These are phyloP conservation scores for Caenorhabditis parvicauda DNA, from an alignment of 2,888 invertebrate genomes.

Conservation along the genomic window DNA sequence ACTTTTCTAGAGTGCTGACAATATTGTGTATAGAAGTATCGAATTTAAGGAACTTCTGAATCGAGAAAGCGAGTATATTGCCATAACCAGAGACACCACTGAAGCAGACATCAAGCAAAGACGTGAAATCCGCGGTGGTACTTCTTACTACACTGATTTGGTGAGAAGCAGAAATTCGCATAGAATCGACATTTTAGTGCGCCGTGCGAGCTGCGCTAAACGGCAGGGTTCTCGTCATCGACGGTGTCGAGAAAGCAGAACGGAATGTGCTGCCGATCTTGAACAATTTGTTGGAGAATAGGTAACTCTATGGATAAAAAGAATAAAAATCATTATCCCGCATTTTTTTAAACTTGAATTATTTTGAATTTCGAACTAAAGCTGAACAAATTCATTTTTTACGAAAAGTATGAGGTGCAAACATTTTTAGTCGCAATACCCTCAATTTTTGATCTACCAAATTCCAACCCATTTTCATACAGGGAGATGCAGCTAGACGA, in stretches of 20 bases:
- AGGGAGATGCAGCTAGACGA: constrained; percentile 96
- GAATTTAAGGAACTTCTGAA: constrained; percentile 74
- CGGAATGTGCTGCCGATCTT: constrained; percentile 91
- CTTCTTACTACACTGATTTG: constrained; percentile 89
- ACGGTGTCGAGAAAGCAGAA: constrained; percentile 96
- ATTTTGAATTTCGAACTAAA: too few relatives aligned
- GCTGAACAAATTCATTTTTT: not conserved
- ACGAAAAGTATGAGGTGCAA: constrained; percentile 80
- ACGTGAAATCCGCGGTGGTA: constrained; percentile 82
- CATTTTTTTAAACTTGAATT: too few relatives aligned
- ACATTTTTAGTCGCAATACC: constrained; percentile 65
- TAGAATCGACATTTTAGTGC: constrained; percentile 69
- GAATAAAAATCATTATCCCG: not conserved
- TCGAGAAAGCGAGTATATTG: constrained; percentile 87
- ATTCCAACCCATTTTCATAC: constrained; percentile 70
- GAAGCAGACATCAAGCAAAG: constrained; percentile 94
- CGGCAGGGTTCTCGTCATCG: constrained; percentile 83
- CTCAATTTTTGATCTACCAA: not conserved
- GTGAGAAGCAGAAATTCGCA: constrained; percentile 10
- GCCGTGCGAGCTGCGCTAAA: constrained; percentile 87
- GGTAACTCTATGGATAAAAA: constrained; percentile 75
- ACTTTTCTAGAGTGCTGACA: not conserved
- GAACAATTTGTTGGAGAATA: constrained; percentile 91
- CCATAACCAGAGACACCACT: constrained; percentile 89
- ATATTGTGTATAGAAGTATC: not conserved